A percentile compares a stretch with the other conserved stretches of the same genome.
Evolutionary conservation across 2,113 vertebrate genomes (phyloP).

Genomic region (Antechinus flavipes): DNA sequence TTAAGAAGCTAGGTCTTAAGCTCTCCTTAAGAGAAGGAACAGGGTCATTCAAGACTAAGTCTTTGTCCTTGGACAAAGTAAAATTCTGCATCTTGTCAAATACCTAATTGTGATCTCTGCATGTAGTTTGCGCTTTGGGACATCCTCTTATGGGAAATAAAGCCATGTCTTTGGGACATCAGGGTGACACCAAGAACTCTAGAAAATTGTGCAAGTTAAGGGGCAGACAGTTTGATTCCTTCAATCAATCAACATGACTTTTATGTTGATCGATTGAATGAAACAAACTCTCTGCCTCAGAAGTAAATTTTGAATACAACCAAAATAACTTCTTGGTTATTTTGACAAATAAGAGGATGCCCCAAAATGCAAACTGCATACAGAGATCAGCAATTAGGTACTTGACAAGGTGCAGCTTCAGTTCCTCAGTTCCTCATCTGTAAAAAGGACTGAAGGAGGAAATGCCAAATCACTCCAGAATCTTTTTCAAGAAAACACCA

Average conservation of each 20-base stretch:
- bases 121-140: neutral
- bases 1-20: neutral
- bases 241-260: neutral
- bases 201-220: neutral
- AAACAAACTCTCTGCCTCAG: too few species aligned
- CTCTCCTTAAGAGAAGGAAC: neutral
- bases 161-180: neutral
- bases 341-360: too few species aligned
- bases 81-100: neutral
- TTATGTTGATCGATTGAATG: too few species aligned
- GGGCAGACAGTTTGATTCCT: neutral
- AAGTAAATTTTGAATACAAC: too few species aligned
- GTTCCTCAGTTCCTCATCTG: neutral
- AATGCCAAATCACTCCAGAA: neutral
- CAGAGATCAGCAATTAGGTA: too few species aligned
- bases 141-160: neutral
- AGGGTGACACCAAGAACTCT: neutral
- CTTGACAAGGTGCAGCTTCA: too few species aligned
- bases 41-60: neutral
- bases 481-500: neutral
- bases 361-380: too few species aligned
- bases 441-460: neutral
- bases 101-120: neutral
- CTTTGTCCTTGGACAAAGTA: neutral
- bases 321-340: too few species aligned